A percentile compares a stretch with the other conserved stretches of the same genome.
These are phyloP conservation scores for Oncorhynchus clarkii DNA, from an alignment of 2,113 vertebrate genomes.

Conservation along the genomic window DNA sequence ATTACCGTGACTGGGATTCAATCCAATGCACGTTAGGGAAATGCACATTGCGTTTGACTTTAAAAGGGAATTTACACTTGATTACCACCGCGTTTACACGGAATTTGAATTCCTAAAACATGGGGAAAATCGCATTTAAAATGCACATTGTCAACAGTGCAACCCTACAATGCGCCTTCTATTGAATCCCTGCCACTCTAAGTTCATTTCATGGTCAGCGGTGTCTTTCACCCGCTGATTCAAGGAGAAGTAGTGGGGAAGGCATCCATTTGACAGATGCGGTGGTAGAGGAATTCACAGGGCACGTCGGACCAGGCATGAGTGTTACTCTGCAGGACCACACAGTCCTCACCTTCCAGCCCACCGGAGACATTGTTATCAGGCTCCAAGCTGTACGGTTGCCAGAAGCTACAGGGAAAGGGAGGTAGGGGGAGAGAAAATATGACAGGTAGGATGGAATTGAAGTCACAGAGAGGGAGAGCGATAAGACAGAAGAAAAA, in stretches of 20 bases:
- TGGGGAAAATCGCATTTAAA: too few relatives aligned
- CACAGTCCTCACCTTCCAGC: slow-evolving; percentile 54
- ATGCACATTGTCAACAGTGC: too few relatives aligned
- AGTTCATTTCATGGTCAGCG: background rate
- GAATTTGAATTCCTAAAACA: too few relatives aligned
- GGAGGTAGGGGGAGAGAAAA: background rate
- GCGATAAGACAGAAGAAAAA: too few relatives aligned
- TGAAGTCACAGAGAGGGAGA: background rate
- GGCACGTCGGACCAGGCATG: slow-evolving; percentile 17
- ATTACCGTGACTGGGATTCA: too few relatives aligned
- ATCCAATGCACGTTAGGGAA: too few relatives aligned
- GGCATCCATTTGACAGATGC: slow-evolving; percentile 34
- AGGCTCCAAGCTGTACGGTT: slow-evolving; percentile 46
- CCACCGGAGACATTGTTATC: slow-evolving; percentile 59
- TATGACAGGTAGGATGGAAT: background rate
- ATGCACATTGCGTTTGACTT: too few relatives aligned
- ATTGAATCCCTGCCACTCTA: too few relatives aligned
- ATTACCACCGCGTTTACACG: too few relatives aligned
- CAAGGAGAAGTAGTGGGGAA: background rate
- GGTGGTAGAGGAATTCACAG: slow-evolving; percentile 12
- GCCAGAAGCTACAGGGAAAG: slow-evolving; percentile 48
- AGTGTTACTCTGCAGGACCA: slow-evolving; percentile 8
- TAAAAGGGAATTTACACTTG: too few relatives aligned
- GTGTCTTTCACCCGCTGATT: background rate
- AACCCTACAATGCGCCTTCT: too few relatives aligned